Evolutionary conservation across 2,888 invertebrate species (phyloP), one percentile per base, ranked within the genome.

Genomic region (Oeneis ivallda): DNA sequence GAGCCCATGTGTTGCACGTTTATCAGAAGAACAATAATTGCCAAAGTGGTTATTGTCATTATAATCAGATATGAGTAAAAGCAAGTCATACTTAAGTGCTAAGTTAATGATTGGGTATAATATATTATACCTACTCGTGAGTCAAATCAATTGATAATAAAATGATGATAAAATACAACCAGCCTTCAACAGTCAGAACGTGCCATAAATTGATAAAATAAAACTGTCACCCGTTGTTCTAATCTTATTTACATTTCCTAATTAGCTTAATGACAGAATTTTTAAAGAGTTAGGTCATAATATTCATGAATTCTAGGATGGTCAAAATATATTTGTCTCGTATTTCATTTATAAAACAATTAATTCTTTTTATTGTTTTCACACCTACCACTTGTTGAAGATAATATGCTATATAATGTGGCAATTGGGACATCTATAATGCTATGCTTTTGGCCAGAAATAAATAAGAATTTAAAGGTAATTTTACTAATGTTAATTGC

Each of bases 221-320:
- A 56, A 56, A 41, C 19, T 56, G 41, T 56, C 56, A 5, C 11
- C 13, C 19, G 41, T 54, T 56, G 56, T 56, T 56, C 19, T 54
- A 54, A 54, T 56, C 56, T 56, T 41, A 39, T 56, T 19, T 56
- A 41, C 13, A 56, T 56, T 56, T 56, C 56, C 56, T 56, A 56
- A 56, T 56, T 41, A 56, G 56, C 19, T 13, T 7, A 17, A 15
- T 17, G 54, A 9, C 7, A 10, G 34, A 47, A 47, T 45, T 34
- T 49, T 17, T 49, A 7, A 17, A 37, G 49, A 34, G 45, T 60
- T 47, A 47, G 43, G 58, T 54, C 54, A 53, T 53, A 53, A 53
- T 15, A 37, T 37, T 17, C 17, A 39, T 37, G 17, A 39, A 17
- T 17, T 37, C 17, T 17, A 17, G 34, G 37, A 17, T 15, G 5